Evolutionary conservation across 1,140 invertebrate species (phyloP), one percentile per base, ranked within the genome.

Genomic region (Kradibia gibbosae): DNA sequence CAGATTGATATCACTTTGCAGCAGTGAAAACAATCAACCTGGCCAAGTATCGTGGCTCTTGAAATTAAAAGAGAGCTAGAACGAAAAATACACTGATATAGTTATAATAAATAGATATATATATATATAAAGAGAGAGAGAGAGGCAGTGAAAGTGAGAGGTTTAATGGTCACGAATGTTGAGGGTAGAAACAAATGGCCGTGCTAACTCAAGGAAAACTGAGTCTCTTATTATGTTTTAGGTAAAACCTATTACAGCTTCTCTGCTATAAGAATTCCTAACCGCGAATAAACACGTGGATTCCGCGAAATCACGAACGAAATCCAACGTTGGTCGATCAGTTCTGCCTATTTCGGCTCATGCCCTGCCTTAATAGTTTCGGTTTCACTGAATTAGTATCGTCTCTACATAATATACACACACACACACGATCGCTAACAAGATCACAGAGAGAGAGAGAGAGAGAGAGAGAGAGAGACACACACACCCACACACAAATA

Each of bases 161-260:
- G 75, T 81, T 81, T 45, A 71, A 10, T 8, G 75, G 79, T 81
- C 79, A 81, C 79, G 79, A 81, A 55, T 74, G 55, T 60, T 22
- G 15, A 8, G 8, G 22, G 55, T 22, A 48, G 45, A 7, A 17
- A 17, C 45, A 48, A 17, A 17, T 17, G 45, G 22, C 55, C 8
- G 55, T 10, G 22, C 55, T 17, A 17, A 17, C 45, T 17, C n/a
- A n/a, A 60, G 55, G 50, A 74, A 28, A 74, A 55, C 17, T 22
- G n/a, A 25, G 45, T 65, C 42, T 72, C 78, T 75, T 81, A 81
- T 81, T 81, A 81, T 71, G 28, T 31, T 3, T 48, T 17, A 36
- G 67, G 79, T 36, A 25, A 75, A 71, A 76, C 60, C 62, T 75
- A 75, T 75, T 75, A 74, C 39, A 45, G 65, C 42, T 45, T 45